These are phyloP conservation scores for Parapristionchus giblindavisi DNA, from an alignment of 2,888 invertebrate genomes.

Conservation along the genomic window DNA sequence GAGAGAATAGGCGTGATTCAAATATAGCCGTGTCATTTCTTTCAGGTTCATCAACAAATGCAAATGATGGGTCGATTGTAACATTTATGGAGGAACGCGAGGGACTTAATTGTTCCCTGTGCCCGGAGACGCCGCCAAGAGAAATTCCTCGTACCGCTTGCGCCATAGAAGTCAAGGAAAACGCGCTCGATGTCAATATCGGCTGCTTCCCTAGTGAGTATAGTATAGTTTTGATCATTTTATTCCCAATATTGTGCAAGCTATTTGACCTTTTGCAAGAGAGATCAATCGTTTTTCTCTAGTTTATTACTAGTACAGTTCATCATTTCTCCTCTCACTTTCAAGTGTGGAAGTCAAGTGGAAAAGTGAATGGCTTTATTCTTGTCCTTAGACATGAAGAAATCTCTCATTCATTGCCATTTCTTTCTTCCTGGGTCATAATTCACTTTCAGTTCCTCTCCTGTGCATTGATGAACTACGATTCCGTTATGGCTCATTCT, in stretches of 20 bases:
- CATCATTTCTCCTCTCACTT: too few relatives aligned
- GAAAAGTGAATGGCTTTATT: too few relatives aligned
- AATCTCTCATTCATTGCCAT: background rate
- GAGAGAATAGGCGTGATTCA: too few relatives aligned
- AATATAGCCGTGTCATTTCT: too few relatives aligned
- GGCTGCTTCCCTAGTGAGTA: conserved; percentile 51
- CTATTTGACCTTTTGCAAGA: too few relatives aligned
- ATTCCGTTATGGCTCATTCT: conserved; percentile 56
- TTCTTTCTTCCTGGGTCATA: background rate
- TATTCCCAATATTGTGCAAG: background rate
- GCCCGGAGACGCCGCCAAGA: conserved; percentile 44
- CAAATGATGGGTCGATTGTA: conserved; percentile 49
- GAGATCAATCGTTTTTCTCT: too few relatives aligned
- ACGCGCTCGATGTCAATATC: conserved; percentile 49
- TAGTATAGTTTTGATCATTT: background rate
- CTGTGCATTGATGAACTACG: conserved; percentile 54
- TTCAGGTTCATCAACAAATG: conserved; percentile 59
- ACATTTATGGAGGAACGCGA: conserved; percentile 60
- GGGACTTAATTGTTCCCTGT: conserved; percentile 59
- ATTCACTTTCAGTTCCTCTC: conserved; percentile 48
- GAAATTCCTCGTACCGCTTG: conserved; percentile 58
- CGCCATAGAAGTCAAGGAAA: conserved; percentile 56
- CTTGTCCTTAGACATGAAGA: background rate
- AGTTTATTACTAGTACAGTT: too few relatives aligned
- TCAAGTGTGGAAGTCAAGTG: too few relatives aligned